These are phyloP conservation scores for Seira ritae DNA, from an alignment of 2,888 invertebrate genomes.

Conservation along the genomic window DNA sequence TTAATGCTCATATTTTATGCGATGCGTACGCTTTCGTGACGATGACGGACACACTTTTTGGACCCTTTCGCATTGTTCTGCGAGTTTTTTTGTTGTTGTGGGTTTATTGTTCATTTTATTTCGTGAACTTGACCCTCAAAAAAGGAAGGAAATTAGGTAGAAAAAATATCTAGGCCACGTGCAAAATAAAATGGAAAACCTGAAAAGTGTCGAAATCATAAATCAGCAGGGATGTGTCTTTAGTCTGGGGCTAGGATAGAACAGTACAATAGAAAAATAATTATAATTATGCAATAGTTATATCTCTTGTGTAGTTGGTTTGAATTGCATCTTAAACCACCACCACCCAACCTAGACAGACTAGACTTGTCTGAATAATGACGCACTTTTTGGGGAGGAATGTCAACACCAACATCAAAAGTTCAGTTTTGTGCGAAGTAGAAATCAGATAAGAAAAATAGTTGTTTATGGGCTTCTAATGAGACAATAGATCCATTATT, in stretches of 20 bases:
- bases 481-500: too few relatives aligned
- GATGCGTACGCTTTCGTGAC: too few relatives aligned
- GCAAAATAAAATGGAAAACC: conserved; percentile 5
- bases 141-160: conserved; percentile 40
- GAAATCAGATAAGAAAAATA: too few relatives aligned
- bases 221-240: conserved; percentile 45
- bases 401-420: too few relatives aligned
- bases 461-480: too few relatives aligned
- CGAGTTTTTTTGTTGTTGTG: conserved; percentile 22
- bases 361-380: too few relatives aligned
- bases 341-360: neutral
- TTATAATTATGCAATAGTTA: conserved; percentile 48
- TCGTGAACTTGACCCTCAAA: conserved; percentile 49
- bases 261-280: too few relatives aligned
- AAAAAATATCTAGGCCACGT: conserved; percentile 33
- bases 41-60: too few relatives aligned
- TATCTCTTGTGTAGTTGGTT: neutral
- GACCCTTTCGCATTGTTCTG: neutral
- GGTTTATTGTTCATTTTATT: neutral
- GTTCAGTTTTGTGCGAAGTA: too few relatives aligned
- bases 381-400: too few relatives aligned
- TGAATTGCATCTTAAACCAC: neutral
- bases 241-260: too few relatives aligned
- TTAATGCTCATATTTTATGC: too few relatives aligned
- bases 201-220: conserved; percentile 34